phyloP scores from a whole-genome alignment of 2,113 vertebrate genomes.

The Percina caprodes region DNA sequence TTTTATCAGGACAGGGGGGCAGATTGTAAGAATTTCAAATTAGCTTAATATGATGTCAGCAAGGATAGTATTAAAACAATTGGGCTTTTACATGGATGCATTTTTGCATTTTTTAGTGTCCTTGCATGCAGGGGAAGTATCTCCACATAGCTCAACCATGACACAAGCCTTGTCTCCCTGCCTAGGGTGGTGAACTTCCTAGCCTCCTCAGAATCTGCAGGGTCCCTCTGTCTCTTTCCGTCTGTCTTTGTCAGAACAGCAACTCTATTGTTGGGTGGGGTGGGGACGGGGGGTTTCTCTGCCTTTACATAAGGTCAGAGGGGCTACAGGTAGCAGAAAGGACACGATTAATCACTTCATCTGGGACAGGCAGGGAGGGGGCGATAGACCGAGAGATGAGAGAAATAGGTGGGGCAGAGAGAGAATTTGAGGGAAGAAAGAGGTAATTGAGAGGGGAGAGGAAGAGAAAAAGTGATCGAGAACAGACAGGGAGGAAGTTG shows the following conservation, averaged over 20 bases:
- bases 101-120: conserved; percentile 8
- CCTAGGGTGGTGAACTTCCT: conserved; percentile 54
- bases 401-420: conserved; percentile 42
- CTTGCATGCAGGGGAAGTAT: conserved; percentile 23
- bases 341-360: conserved; percentile 76
- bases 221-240: conserved; percentile 32
- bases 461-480: conserved; percentile 66
- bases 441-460: conserved; percentile 67
- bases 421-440: conserved; percentile 69
- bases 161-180: conserved; percentile 51
- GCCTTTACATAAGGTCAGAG: conserved; percentile 69
- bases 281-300: conserved; percentile 10
- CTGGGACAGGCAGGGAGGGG: conserved; percentile 45
- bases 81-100: neutral
- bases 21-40: neutral
- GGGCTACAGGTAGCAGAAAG: conserved; percentile 76
- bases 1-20: conserved; percentile 6
- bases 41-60: conserved; percentile 2
- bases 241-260: conserved; percentile 72
- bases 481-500: conserved; percentile 63
- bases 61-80: neutral
- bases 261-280: conserved; percentile 64
- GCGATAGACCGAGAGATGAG: conserved; percentile 62
- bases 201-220: conserved; percentile 37
- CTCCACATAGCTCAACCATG: conserved; percentile 44